phyloP scores from a whole-genome alignment of 2,797 vertebrate species.

The Hyperoplus immaculatus region DNA sequence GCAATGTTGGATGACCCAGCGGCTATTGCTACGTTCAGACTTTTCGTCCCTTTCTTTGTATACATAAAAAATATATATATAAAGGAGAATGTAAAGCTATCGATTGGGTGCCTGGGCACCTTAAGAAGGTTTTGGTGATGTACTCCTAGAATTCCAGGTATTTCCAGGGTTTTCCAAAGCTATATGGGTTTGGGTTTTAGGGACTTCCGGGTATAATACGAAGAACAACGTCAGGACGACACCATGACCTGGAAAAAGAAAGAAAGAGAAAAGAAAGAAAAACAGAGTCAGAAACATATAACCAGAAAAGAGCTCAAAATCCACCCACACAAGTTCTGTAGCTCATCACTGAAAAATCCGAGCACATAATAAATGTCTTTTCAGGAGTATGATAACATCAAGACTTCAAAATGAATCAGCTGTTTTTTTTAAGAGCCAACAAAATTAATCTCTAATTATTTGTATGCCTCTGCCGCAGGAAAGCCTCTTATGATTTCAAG shows the following conservation, averaged over 20 bases:
- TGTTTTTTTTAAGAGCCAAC: slow-evolving; percentile 84
- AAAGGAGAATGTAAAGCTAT: slow-evolving; percentile 85
- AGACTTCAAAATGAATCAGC: slow-evolving; percentile 83
- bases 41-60: slow-evolving; percentile 76
- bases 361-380: slow-evolving; percentile 74
- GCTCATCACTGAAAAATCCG: slow-evolving; percentile 66
- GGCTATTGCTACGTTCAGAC: slow-evolving; percentile 79
- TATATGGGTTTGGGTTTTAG: slow-evolving; percentile 81
- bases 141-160: slow-evolving; percentile 88
- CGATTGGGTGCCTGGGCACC: slow-evolving; percentile 82
- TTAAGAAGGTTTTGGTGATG: slow-evolving; percentile 77
- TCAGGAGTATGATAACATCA: slow-evolving; percentile 82
- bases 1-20: slow-evolving; percentile 66
- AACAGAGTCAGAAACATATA: slow-evolving; percentile 51
- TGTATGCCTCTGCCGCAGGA: slow-evolving; percentile 78
- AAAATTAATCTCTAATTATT: slow-evolving; percentile 87
- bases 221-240: slow-evolving; percentile 65
- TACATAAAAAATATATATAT: slow-evolving; percentile 63
- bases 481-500: slow-evolving; percentile 82
- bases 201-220: slow-evolving; percentile 78
- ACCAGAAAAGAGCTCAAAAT: slow-evolving; percentile 60
- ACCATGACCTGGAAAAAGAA: slow-evolving; percentile 77
- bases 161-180: slow-evolving; percentile 87
- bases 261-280: slow-evolving; percentile 44
- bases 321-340: slow-evolving; percentile 50